A percentile compares a stretch with the other conserved stretches of the same genome.
Evolutionary conservation across 2,113 vertebrate genomes (phyloP).

Genomic region (Ochotona curzoniae): DNA sequence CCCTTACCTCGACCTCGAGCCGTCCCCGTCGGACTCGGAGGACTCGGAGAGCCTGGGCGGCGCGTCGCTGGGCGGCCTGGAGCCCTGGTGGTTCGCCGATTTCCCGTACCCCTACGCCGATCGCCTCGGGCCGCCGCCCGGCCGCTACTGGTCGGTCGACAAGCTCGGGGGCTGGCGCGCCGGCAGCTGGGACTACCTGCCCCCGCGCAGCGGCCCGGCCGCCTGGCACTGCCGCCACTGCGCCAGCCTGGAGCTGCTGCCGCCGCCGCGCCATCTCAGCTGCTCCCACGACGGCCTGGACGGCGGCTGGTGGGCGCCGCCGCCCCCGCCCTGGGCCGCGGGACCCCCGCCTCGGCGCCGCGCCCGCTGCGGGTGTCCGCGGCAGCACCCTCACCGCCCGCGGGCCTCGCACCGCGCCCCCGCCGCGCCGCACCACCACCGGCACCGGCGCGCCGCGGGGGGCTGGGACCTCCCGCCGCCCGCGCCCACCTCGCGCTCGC

Average conservation of each 20-base stretch:
- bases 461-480: constrained; percentile 82
- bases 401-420: constrained; percentile 82
- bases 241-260: constrained; percentile 86
- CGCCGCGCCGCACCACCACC: constrained; percentile 88
- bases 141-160: constrained; percentile 95
- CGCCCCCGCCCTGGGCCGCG: constrained; percentile 90
- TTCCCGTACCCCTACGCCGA: constrained; percentile 94
- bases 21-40: constrained; percentile 88
- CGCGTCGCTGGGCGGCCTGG: constrained; percentile 84
- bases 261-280: constrained; percentile 88
- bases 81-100: constrained; percentile 86
- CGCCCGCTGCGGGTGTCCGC: constrained; percentile 81
- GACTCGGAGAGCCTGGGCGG: constrained; percentile 85
- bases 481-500: constrained; percentile 92
- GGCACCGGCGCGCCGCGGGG: constrained; percentile 70
- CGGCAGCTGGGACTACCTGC: constrained; percentile 85
- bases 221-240: constrained; percentile 85
- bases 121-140: constrained; percentile 88
- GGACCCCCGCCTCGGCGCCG: constrained; percentile 86
- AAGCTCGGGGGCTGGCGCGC: constrained; percentile 93
- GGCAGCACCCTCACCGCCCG: constrained; percentile 85
- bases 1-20: constrained; percentile 90
- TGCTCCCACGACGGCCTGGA: constrained; percentile 88
- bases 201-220: constrained; percentile 84
- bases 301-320: constrained; percentile 91